Evolutionary conservation across 2,113 vertebrate species (phyloP).

Genomic region (Nothobranchius kuhntae): DNA sequence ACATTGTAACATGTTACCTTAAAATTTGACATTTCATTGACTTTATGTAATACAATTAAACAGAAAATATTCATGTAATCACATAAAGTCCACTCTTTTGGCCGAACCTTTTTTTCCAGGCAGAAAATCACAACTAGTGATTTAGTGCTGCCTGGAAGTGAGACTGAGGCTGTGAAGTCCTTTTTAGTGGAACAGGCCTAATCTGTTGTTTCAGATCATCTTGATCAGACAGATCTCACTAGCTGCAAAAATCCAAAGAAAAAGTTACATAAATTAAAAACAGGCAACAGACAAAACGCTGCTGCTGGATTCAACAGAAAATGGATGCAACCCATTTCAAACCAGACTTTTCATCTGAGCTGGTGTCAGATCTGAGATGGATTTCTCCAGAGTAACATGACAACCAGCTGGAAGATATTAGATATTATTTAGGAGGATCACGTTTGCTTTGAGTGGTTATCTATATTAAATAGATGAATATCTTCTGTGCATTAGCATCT

Average conservation of each 20-base stretch:
- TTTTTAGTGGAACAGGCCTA: slow-evolving; percentile 23
- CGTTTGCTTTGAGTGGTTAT: too few species aligned
- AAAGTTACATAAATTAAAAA: background rate
- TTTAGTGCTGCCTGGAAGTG: slow-evolving; percentile 25
- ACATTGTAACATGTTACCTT: too few species aligned
- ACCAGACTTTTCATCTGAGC: background rate
- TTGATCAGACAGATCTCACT: slow-evolving; percentile 20
- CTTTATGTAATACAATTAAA: too few species aligned
- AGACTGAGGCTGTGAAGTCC: slow-evolving; percentile 34
- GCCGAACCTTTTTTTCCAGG: background rate
- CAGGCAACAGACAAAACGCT: background rate
- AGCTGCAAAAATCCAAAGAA: background rate
- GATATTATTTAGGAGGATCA: too few species aligned
- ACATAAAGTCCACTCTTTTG: too few species aligned
- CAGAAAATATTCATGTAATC: too few species aligned
- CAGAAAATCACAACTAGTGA: slow-evolving; percentile 25
- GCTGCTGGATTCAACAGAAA: background rate
- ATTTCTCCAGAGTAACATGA: too few species aligned
- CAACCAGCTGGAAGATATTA: too few species aligned
- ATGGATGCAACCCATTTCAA: background rate
- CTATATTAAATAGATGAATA: too few species aligned
- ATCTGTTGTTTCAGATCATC: slow-evolving; percentile 10
- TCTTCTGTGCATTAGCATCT: too few species aligned
- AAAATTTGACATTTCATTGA: too few species aligned
- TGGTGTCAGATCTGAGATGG: too few species aligned